phyloP scores from a whole-genome alignment of 2,797 vertebrate species.

The Sitta carolinensis region DNA sequence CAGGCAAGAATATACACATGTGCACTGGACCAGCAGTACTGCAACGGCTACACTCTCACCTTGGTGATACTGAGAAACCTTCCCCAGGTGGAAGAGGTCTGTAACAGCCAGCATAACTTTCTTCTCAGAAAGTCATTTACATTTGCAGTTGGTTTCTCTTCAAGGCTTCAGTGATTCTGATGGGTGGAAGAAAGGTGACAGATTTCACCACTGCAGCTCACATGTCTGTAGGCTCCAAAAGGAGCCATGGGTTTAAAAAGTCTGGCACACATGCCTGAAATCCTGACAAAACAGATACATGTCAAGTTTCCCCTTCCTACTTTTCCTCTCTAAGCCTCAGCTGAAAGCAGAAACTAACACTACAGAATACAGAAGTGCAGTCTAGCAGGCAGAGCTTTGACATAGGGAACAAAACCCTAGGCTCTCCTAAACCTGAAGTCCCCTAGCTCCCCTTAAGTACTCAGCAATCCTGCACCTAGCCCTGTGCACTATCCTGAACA shows the following conservation, averaged over 20 bases:
- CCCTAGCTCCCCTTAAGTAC: background rate
- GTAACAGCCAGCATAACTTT: constrained; percentile 19
- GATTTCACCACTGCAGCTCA: background rate
- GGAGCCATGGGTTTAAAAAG: background rate
- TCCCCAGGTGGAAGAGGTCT: constrained; percentile 28
- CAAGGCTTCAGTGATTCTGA: constrained; percentile 21
- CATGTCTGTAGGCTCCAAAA: background rate
- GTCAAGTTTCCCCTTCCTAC: background rate
- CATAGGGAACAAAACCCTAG: background rate
- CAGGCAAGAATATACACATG: background rate
- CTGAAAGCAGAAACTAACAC: background rate
- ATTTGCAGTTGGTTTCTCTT: constrained; percentile 46
- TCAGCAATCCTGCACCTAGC: background rate
- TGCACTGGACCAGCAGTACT: background rate
- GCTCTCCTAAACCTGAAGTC: background rate
- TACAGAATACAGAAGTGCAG: background rate
- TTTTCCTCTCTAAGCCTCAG: background rate
- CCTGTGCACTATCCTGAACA: background rate
- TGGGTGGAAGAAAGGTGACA: background rate
- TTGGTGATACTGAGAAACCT: constrained; percentile 38
- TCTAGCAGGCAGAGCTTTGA: background rate
- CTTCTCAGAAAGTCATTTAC: constrained; percentile 68
- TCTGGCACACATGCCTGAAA: background rate
- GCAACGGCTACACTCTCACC: constrained; percentile 1
- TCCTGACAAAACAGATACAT: background rate